Percentiles rank a stretch among this genome's conserved stretches.
Evolutionary conservation across 2,113 vertebrate species (phyloP).

Genomic region (Ifrita kowaldi): DNA sequence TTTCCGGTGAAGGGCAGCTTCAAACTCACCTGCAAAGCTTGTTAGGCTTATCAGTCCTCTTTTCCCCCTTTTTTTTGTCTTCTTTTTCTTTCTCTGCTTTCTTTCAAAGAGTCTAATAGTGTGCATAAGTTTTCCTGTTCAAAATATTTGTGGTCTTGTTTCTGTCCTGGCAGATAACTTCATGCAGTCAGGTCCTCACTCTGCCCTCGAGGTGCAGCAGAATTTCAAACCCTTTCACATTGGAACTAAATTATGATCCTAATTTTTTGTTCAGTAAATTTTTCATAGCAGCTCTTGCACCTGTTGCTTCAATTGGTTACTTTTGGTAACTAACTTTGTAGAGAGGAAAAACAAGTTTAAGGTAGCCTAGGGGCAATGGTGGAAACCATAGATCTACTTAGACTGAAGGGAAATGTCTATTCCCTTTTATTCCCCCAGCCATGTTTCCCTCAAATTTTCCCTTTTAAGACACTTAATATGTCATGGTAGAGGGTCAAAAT

Average conservation of each 20-base stretch:
- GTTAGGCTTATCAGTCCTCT: neutral
- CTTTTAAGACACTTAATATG: neutral
- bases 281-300: neutral
- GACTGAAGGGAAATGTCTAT: neutral
- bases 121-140: neutral
- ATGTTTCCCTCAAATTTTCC: neutral
- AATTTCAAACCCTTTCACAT: neutral
- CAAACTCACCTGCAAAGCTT: neutral
- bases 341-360: neutral
- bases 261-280: neutral
- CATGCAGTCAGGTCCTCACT: neutral
- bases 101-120: neutral
- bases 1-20: neutral
- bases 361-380: neutral
- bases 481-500: neutral
- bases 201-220: neutral
- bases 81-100: neutral
- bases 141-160: neutral
- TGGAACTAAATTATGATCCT: neutral
- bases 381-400: neutral
- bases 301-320: neutral
- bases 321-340: neutral
- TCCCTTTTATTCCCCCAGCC: neutral
- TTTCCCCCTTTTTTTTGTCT: neutral
- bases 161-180: neutral